Base-by-base conservation (phyloP, 1,140 invertebrate genomes). In the Anthonomus grandis region DNA sequence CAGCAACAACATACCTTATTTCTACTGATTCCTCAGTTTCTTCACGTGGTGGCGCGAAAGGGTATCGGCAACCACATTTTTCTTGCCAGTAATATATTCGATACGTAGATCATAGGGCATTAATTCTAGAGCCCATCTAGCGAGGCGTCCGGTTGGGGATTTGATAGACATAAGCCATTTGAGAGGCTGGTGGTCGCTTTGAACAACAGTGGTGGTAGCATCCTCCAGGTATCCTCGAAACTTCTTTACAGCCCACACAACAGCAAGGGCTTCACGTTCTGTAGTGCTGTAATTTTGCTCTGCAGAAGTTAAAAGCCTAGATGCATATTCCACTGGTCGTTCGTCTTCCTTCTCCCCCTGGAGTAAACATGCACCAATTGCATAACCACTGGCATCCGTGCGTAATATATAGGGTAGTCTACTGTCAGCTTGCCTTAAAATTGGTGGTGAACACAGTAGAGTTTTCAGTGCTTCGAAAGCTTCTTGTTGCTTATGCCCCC, bases 111-210 rank as follows among this genome's bases (percentile, higher is more conserved):
- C 37, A 22, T 54, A 63, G 12, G 21, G n/a, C 21, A 60, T 48
- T 0, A 66, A 4, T 34, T n/a, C 3, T 2, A 68, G 39, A 4
- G 73, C 36, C 79, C 79, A 82, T 21, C 76, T 57, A 0, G 75
- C 75, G 6, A 77, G 38, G 2, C 70, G 44, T 8, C 74, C 72
- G 0, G 60, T 70, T 0, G 76, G 71, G 4, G 74, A 71, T 62
- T 76, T 79, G 0, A 77, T 56, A 3, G 15, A 47, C 31, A 73
- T 64, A 0, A 83, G 59, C 75, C 76, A 82, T 42, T 62, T 66
- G 2, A 82, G 57, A 0, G 76, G 66, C 63, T 77, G 75, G 56
- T 82, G 79, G 60, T 83, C 78, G 1, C 63, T 69, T n/a, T n/a
- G n/a, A 0, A 67, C 51, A 0, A 76, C 64, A 4, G 23, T 66